Evolutionary conservation across 2,113 vertebrate genomes (phyloP).

Genomic region (Nansenia antarctica): DNA sequence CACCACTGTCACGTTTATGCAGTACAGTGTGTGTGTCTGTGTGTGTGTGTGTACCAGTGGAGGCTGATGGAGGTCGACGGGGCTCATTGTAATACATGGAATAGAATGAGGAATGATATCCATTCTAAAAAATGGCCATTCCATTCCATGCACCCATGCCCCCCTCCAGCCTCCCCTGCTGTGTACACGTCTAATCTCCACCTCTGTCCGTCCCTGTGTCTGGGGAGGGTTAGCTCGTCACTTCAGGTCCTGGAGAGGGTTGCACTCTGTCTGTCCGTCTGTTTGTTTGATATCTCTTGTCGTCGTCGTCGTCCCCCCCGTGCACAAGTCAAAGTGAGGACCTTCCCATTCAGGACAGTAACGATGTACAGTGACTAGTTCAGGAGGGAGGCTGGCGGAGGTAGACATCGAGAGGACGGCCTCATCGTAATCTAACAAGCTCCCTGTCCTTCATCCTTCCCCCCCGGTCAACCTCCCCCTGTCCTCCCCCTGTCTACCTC

Average conservation of each 20-base stretch:
- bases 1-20: slow-evolving; percentile 25
- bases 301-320: no score
- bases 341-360: slow-evolving; percentile 14
- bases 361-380: slow-evolving; percentile 1
- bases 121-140: no score
- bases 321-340: slow-evolving; percentile 3
- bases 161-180: background rate
- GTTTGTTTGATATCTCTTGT: no score
- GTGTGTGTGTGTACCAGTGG: background rate
- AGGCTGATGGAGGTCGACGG: background rate
- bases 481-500: no score
- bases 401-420: no score
- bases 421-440: no score
- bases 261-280: slow-evolving; percentile 3
- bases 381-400: no score
- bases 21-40: slow-evolving; percentile 22
- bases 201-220: background rate
- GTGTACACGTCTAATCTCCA: background rate
- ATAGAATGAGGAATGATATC: no score
- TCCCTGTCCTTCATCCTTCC: background rate
- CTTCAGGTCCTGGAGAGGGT: slow-evolving; percentile 26
- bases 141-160: no score
- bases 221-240: slow-evolving; percentile 3
- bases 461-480: no score
- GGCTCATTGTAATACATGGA: no score